These are phyloP conservation scores for Oreochromis spilurus DNA, from an alignment of 2,113 vertebrate species.

Conservation along the genomic window DNA sequence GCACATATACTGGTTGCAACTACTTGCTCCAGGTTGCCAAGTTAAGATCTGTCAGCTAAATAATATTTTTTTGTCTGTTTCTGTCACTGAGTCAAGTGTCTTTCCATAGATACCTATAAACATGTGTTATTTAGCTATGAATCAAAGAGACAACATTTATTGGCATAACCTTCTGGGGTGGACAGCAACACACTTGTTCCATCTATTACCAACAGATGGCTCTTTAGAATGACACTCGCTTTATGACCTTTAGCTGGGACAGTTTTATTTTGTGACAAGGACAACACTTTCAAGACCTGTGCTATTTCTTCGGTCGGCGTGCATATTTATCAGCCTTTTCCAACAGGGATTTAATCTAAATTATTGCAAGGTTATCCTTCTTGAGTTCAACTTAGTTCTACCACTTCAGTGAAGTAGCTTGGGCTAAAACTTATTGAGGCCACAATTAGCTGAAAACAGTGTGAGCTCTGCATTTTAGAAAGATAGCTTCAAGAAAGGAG, in stretches of 20 bases:
- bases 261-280: conserved; percentile 55
- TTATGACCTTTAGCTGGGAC: conserved; percentile 44
- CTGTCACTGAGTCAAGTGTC: neutral
- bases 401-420: neutral
- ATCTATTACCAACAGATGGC: conserved; percentile 62
- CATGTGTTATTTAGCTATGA: conserved; percentile 32
- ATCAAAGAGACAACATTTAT: conserved; percentile 42
- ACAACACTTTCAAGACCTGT: conserved; percentile 30
- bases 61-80: neutral
- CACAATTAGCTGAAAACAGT: neutral
- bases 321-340: conserved; percentile 49
- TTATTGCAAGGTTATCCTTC: conserved; percentile 39
- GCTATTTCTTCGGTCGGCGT: conserved; percentile 13
- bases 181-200: conserved; percentile 40
- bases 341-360: conserved; percentile 26
- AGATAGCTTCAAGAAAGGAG: neutral
- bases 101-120: conserved; percentile 21
- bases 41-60: neutral
- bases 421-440: neutral
- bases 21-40: neutral
- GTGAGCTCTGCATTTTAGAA: neutral
- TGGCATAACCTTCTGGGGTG: conserved; percentile 44
- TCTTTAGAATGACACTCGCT: conserved; percentile 47
- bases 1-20: neutral
- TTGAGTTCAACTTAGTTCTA: neutral